Evolutionary conservation across 2,797 vertebrate genomes (phyloP).

Genomic region (Takifugu ocellatus): DNA sequence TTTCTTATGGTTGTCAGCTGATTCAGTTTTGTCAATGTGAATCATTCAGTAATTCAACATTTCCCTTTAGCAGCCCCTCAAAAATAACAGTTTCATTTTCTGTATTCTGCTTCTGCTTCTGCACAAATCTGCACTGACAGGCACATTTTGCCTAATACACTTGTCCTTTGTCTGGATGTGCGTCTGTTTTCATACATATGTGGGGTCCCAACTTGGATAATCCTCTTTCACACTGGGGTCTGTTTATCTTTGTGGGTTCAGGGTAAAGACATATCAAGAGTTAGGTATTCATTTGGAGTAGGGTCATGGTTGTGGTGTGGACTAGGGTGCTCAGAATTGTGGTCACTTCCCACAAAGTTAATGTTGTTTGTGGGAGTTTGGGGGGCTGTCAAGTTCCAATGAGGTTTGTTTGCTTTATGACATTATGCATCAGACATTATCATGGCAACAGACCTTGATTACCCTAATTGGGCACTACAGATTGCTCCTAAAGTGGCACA

Average conservation of each 20-base stretch:
- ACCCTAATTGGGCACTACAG: neutral
- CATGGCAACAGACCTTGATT: neutral
- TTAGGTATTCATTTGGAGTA: no score
- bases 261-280: no score
- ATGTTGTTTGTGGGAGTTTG: neutral
- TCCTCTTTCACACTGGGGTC: no score
- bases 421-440: neutral
- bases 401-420: neutral
- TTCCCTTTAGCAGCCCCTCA: neutral
- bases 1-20: neutral
- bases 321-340: no score
- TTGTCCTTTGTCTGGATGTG: slow-evolving; percentile 20
- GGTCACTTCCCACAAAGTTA: no score
- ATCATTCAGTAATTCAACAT: neutral
- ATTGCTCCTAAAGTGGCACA: neutral
- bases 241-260: no score
- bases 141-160: slow-evolving; percentile 26
- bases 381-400: neutral
- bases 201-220: no score
- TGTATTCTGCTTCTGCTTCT: slow-evolving; percentile 1
- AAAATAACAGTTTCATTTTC: neutral
- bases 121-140: slow-evolving; percentile 12
- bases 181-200: slow-evolving; percentile 18
- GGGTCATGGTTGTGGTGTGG: no score
- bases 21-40: neutral